Base-by-base conservation (phyloP, 1,140 invertebrate species). In the Listronotus oregonensis region DNA sequence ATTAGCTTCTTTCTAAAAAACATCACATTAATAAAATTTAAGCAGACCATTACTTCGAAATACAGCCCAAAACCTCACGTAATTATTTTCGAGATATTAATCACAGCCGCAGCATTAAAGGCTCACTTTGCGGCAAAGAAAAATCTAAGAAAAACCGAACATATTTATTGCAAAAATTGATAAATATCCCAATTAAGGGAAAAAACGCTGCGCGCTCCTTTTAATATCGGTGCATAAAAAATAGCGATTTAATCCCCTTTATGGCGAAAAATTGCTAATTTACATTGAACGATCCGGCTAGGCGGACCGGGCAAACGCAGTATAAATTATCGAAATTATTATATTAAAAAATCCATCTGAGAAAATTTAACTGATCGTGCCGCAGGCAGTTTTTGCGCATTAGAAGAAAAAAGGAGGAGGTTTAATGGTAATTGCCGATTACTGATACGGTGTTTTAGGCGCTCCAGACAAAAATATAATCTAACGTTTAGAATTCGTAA, bases 311-410 rank as follows among this genome's bases (percentile, higher is more conserved):
- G 65, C 43, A 64, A 75, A 71, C 80, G 79, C 79, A 70, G 66
- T 74, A 85, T 84, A 84, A 85, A 85, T 85, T 85, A 85, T 85
- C 80, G 83, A 81, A 84, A 85, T 85, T 84, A 85, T 85, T 85
- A 83, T 83, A 85, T 85, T 85, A 85, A 85, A 85, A 85, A 85
- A 84, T 85, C 84, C 84, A 85, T 85, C 83, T 83, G 81, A 81
- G 81, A 81, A 82, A 63, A 67, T 70, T 71, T 73, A 59, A 64
- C 64, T 56, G 69, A 65, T 59, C 66, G 51, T 42, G 64, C 69
- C 52, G 27, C 40, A 39, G 68, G 70, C 60, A 15, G 14, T 66
- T 62, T n/a, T 59, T 56, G 55, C 31, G 56, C 37, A 60, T 60
- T 56, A 34, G 47, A 64, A 70, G 67, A 64, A 60, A 55, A 62